A percentile compares a stretch with the other conserved stretches of the same genome.
Evolutionary conservation across 2,113 vertebrate genomes (phyloP).

Genomic region (pig (Sus scrofa)): T2T-Sscrofa CM000829.6:19869501-19870000

Average conservation of each 20-base stretch:
- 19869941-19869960: background rate
- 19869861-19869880: background rate
- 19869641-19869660: background rate
- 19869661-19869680: constrained; percentile 57
- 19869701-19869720: background rate
- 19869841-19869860: background rate
- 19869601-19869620: constrained; percentile 48
- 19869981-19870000: accelerated
- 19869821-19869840: background rate
- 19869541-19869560: no score
- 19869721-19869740: constrained; percentile 16
- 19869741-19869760: background rate
- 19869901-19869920: background rate
- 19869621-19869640: background rate
- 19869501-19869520: no score
- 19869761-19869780: background rate
- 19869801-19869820: background rate
- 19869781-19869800: background rate
- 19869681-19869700: constrained; percentile 52
- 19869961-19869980: accelerated
- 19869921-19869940: background rate
- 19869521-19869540: no score
- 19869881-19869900: accelerated
- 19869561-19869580: no score
- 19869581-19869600: no score